These are phyloP conservation scores for Digitonthophagus gazella DNA, from an alignment of 2,888 invertebrate species.

Conservation along the genomic window DNA sequence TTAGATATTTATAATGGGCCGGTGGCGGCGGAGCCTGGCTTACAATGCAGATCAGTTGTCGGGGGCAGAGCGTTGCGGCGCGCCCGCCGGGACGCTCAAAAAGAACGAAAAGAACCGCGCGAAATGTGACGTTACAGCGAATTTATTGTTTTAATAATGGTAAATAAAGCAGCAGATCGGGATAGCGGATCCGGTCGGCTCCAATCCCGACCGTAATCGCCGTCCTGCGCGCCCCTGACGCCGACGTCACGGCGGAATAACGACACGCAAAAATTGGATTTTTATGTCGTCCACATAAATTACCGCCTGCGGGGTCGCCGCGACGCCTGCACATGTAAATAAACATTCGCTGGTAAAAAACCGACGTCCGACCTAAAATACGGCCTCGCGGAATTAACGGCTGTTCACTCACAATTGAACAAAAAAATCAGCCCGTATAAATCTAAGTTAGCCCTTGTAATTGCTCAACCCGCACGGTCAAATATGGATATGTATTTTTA, in stretches of 20 bases:
- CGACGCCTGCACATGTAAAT: constrained; percentile 37
- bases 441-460: neutral
- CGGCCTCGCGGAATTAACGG: constrained; percentile 31
- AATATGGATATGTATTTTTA: neutral
- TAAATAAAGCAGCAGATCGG: constrained; percentile 53
- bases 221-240: constrained; percentile 1
- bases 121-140: constrained; percentile 51
- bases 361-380: constrained; percentile 35
- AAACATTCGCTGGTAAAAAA: constrained; percentile 11
- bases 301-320: constrained; percentile 27
- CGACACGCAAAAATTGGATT: constrained; percentile 48
- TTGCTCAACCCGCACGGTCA: neutral
- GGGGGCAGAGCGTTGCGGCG: constrained; percentile 27
- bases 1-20: constrained; percentile 53
- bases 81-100: constrained; percentile 25
- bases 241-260: constrained; percentile 16
- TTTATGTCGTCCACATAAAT: constrained; percentile 50
- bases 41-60: constrained; percentile 54
- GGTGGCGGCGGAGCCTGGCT: constrained; percentile 34
- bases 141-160: constrained; percentile 55
- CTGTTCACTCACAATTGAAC: neutral
- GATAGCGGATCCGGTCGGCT: constrained; percentile 17
- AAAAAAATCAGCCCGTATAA: neutral
- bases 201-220: neutral
- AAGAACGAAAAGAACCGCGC: constrained; percentile 51